phyloP scores from a whole-genome alignment of 2,888 invertebrate genomes.

The Frankliniella intonsa region DNA sequence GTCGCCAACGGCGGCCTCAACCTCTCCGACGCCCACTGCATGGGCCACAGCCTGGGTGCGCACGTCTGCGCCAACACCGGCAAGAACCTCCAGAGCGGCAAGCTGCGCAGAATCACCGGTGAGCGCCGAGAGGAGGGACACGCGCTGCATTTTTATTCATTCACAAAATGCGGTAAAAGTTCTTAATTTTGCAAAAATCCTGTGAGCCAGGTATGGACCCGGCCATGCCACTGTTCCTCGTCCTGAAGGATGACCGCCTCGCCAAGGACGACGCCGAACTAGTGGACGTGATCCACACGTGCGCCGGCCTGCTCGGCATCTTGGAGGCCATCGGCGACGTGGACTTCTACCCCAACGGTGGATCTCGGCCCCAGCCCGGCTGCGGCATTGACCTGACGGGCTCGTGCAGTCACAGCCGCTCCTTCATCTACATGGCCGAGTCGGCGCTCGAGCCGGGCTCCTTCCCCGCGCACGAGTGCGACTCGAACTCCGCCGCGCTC shows the following conservation, averaged over 20 bases:
- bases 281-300: slow-evolving; percentile 66
- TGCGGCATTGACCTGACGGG: slow-evolving; percentile 41
- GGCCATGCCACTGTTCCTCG: slow-evolving; percentile 57
- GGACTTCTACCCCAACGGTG: slow-evolving; percentile 70
- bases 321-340: slow-evolving; percentile 64
- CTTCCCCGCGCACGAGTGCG: slow-evolving; percentile 45
- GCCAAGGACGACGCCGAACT: slow-evolving; percentile 57
- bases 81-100: slow-evolving; percentile 30
- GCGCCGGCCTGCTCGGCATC: slow-evolving; percentile 62
- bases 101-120: slow-evolving; percentile 43
- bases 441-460: slow-evolving; percentile 44
- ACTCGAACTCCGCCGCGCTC: slow-evolving; percentile 41
- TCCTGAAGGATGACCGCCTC: slow-evolving; percentile 48
- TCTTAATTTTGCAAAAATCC: background rate
- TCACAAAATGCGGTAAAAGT: background rate
- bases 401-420: slow-evolving; percentile 46
- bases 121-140: slow-evolving; percentile 39
- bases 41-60: slow-evolving; percentile 51
- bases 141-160: background rate
- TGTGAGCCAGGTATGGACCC: slow-evolving; percentile 53
- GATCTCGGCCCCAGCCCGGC: slow-evolving; percentile 55
- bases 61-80: slow-evolving; percentile 49
- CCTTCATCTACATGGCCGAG: slow-evolving; percentile 46
- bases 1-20: slow-evolving; percentile 41
- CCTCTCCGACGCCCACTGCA: slow-evolving; percentile 46